These are phyloP conservation scores for Scaptomyza parva DNA, from an alignment of 2,888 invertebrate species.

Conservation along the genomic window DNA sequence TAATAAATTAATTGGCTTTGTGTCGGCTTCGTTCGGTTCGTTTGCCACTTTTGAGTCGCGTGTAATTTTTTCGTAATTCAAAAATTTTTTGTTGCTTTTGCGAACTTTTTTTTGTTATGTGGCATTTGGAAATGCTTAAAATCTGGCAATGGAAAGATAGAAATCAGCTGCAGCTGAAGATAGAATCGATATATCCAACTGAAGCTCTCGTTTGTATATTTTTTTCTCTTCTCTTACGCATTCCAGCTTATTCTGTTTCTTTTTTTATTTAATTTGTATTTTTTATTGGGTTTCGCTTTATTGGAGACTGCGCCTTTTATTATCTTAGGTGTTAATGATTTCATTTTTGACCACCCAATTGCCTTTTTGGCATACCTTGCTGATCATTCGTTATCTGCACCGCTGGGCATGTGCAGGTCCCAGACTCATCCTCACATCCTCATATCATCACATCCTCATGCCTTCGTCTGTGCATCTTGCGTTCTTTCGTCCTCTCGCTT, in stretches of 20 bases:
- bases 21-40: slow-evolving; percentile 62
- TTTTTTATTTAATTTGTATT: neutral
- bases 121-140: slow-evolving; percentile 70
- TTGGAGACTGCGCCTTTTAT: slow-evolving; percentile 59
- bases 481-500: slow-evolving; percentile 49
- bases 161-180: slow-evolving; percentile 66
- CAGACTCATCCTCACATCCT: slow-evolving; percentile 10
- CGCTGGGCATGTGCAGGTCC: slow-evolving; percentile 50
- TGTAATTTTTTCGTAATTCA: slow-evolving; percentile 32
- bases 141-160: slow-evolving; percentile 82
- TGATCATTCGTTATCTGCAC: slow-evolving; percentile 64
- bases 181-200: slow-evolving; percentile 1
- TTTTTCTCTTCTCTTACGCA: slow-evolving; percentile 57
- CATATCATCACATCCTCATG: slow-evolving; percentile 2
- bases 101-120: slow-evolving; percentile 16
- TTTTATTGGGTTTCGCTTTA: slow-evolving; percentile 36
- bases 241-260: slow-evolving; percentile 52
- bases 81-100: slow-evolving; percentile 17
- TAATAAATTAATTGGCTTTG: slow-evolving; percentile 85
- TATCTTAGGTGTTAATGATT: slow-evolving; percentile 85
- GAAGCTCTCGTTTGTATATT: neutral
- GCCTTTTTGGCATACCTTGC: slow-evolving; percentile 49
- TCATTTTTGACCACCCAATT: slow-evolving; percentile 85
- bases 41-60: slow-evolving; percentile 49
- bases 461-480: slow-evolving; percentile 27